Conservation (phyloP, 2,888 invertebrate species). For the Acleris holmiana region DNA sequence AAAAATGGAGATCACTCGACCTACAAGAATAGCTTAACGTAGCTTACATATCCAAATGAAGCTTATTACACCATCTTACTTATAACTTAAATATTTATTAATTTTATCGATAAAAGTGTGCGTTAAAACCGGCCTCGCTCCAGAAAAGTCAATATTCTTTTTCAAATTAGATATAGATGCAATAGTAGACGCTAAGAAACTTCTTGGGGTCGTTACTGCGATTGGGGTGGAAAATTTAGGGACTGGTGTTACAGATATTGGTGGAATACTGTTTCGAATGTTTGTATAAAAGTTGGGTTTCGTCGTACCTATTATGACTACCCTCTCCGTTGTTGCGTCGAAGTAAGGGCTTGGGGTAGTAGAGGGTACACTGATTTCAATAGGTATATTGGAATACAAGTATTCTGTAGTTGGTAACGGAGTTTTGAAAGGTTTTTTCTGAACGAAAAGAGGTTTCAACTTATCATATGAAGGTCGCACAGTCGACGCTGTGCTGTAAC, state of each 20-base stretch:
- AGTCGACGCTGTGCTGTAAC: conserved; percentile 40
- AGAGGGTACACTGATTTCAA: conserved; percentile 54
- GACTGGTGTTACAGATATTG: conserved; percentile 43
- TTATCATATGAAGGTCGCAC: conserved; percentile 52
- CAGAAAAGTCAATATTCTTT: conserved; percentile 55
- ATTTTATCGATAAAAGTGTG: conserved; percentile 68
- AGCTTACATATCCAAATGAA: not conserved
- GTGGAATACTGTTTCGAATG: conserved; percentile 50
- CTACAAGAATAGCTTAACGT: no score
- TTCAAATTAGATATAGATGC: conserved; percentile 67
- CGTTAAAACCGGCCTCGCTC: conserved; percentile 62
- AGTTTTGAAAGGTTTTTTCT: conserved; percentile 50
- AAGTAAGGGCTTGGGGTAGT: conserved; percentile 47
- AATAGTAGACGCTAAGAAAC: conserved; percentile 47
- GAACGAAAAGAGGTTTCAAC: conserved; percentile 60
- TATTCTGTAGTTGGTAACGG: conserved; percentile 42
- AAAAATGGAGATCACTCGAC: no score
- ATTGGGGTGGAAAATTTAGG: conserved; percentile 33
- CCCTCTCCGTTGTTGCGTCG: conserved; percentile 54
- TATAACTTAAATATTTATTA: conserved; percentile 71
- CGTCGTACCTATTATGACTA: conserved; percentile 58
- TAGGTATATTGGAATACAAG: conserved; percentile 43
- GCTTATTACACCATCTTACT: conserved; percentile 33
- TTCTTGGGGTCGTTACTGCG: conserved; percentile 35
- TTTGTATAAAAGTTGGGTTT: conserved; percentile 62